phyloP scores from a whole-genome alignment of 2,113 vertebrate species.

The Lepisosteus osseus region DNA sequence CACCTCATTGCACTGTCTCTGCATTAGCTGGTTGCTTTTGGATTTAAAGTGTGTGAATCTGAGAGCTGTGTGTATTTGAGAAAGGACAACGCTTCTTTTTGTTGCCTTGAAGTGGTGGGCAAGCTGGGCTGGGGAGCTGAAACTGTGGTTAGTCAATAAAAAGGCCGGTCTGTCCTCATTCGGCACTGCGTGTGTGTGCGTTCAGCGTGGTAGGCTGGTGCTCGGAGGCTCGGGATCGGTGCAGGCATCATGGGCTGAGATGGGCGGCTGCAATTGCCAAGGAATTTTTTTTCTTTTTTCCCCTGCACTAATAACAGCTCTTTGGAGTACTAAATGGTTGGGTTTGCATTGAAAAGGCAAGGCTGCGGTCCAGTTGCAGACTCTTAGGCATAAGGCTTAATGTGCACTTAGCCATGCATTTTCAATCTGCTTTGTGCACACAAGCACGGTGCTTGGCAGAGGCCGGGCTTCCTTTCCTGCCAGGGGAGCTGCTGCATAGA shows the following conservation, averaged over 20 bases:
- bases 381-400: slow-evolving; percentile 22
- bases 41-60: slow-evolving; percentile 22
- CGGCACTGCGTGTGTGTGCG: slow-evolving; percentile 19
- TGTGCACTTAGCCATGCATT: slow-evolving; percentile 35
- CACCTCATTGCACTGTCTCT: too few relatives aligned
- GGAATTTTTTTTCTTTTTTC: slow-evolving; percentile 22
- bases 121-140: neutral
- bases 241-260: neutral
- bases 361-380: slow-evolving; percentile 38
- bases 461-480: neutral
- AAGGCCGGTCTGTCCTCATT: slow-evolving; percentile 23
- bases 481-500: neutral
- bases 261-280: slow-evolving; percentile 23
- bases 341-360: slow-evolving; percentile 24
- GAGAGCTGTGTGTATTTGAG: slow-evolving; percentile 28
- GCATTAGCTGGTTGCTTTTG: slow-evolving; percentile 8
- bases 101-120: slow-evolving; percentile 21
- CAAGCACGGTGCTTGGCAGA: slow-evolving; percentile 18
- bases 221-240: slow-evolving; percentile 18
- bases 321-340: slow-evolving; percentile 31
- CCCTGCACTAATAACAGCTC: slow-evolving; percentile 43
- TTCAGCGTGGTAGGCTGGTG: neutral
- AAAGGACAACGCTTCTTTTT: slow-evolving; percentile 8
- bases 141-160: slow-evolving; percentile 21
- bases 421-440: slow-evolving; percentile 29